Evolutionary conservation across 2,888 invertebrate genomes (phyloP).

Genomic region (Coelopa pilipes): DNA sequence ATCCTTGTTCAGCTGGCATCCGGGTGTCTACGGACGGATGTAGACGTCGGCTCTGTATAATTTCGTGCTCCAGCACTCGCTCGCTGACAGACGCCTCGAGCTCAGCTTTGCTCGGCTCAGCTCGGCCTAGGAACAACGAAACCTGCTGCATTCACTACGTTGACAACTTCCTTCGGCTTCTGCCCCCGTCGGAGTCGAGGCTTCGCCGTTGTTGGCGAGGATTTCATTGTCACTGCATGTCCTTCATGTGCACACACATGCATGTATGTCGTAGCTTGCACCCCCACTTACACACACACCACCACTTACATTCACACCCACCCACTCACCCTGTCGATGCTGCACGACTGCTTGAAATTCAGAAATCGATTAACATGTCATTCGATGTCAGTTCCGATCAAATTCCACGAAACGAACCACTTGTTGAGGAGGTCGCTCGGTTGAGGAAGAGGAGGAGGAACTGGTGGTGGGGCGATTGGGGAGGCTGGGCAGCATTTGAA

Average conservation of each 20-base stretch:
- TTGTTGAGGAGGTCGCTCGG: not conserved
- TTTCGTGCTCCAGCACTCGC: too few relatives aligned
- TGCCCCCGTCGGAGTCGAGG: not conserved
- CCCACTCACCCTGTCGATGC: not conserved
- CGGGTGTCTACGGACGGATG: too few relatives aligned
- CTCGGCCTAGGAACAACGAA: not conserved
- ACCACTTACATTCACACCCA: too few relatives aligned
- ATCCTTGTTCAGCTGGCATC: too few relatives aligned
- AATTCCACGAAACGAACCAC: not conserved
- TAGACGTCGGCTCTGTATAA: too few relatives aligned
- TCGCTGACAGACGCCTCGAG: not conserved
- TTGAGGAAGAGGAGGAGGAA: too few relatives aligned
- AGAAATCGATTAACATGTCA: conserved; percentile 3
- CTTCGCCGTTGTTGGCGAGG: not conserved
- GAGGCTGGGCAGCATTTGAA: too few relatives aligned
- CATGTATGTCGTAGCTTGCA: not conserved
- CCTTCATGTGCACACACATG: not conserved
- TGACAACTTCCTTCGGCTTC: not conserved
- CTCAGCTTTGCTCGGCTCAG: not conserved
- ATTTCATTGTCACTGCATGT: not conserved
- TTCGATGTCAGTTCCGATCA: not conserved
- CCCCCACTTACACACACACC: not conserved
- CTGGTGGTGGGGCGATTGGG: too few relatives aligned
- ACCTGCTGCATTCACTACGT: not conserved
- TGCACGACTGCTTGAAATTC: conserved; percentile 2